Conservation (phyloP, 2,888 invertebrate species). For the Fragum whitleyi region DNA sequence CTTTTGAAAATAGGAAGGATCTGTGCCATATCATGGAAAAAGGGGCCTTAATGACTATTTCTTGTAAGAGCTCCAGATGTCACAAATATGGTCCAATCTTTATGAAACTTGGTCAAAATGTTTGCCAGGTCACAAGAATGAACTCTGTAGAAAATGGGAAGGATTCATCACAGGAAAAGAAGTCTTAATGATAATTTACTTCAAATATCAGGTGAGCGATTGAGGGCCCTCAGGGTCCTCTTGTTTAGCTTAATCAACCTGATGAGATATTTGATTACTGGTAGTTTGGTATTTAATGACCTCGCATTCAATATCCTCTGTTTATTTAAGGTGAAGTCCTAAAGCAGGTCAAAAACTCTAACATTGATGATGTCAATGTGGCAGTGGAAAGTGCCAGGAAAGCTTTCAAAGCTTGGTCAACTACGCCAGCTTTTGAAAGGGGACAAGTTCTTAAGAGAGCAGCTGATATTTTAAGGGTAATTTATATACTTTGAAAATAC, state of each 20-base stretch:
- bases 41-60: too few species aligned
- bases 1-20: too few species aligned
- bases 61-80: too few species aligned
- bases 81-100: too few species aligned
- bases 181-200: background rate
- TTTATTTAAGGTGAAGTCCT: conserved; percentile 76
- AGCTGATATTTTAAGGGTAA: conserved; percentile 84
- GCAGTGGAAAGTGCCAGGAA: conserved; percentile 84
- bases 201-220: too few species aligned
- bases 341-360: conserved; percentile 69
- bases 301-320: background rate
- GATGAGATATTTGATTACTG: background rate
- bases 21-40: background rate
- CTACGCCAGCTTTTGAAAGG: conserved; percentile 84
- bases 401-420: conserved; percentile 85
- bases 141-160: too few species aligned
- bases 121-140: too few species aligned
- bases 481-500: too few species aligned
- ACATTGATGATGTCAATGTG: conserved; percentile 83
- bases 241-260: background rate
- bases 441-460: conserved; percentile 85
- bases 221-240: background rate
- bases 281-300: background rate
- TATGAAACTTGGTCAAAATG: background rate
- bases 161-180: background rate